Conservation (phyloP, 2,797 vertebrate species). For the Anguilla marmorata region DNA sequence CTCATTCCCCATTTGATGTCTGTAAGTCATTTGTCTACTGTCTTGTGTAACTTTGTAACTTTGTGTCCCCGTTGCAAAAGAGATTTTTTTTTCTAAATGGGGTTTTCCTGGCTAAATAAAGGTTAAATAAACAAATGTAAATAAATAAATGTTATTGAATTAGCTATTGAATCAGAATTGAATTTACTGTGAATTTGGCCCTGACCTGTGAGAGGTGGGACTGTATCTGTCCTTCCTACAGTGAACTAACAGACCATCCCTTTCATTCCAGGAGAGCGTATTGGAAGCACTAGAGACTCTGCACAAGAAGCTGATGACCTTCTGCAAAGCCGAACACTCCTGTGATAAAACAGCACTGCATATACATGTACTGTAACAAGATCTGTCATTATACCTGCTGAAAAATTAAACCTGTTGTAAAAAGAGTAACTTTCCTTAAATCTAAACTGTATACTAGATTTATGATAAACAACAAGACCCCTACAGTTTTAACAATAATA, state of each 20-base stretch:
- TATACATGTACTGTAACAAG: slow-evolving; percentile 30
- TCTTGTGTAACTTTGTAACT: no score
- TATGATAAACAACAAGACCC: neutral
- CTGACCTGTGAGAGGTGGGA: neutral
- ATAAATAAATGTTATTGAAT: neutral
- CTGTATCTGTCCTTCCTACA: neutral
- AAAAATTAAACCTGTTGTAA: neutral
- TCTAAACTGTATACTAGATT: neutral
- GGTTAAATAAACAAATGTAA: no score
- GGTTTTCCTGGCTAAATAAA: no score
- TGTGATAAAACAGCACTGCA: slow-evolving; percentile 27
- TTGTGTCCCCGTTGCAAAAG: no score
- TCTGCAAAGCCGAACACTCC: slow-evolving; percentile 28
- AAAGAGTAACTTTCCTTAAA: neutral
- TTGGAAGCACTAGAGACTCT: slow-evolving; percentile 3
- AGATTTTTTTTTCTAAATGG: no score
- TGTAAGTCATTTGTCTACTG: no score
- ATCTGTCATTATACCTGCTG: neutral
- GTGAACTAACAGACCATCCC: neutral
- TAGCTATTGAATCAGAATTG: neutral
- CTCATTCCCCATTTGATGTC: no score
- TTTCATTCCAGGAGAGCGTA: slow-evolving; percentile 27
- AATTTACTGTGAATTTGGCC: neutral
- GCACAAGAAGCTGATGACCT: slow-evolving; percentile 19
- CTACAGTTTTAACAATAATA: neutral